Base-by-base conservation (phyloP, 2,797 vertebrate species). In the Diplodus sargus region DNA sequence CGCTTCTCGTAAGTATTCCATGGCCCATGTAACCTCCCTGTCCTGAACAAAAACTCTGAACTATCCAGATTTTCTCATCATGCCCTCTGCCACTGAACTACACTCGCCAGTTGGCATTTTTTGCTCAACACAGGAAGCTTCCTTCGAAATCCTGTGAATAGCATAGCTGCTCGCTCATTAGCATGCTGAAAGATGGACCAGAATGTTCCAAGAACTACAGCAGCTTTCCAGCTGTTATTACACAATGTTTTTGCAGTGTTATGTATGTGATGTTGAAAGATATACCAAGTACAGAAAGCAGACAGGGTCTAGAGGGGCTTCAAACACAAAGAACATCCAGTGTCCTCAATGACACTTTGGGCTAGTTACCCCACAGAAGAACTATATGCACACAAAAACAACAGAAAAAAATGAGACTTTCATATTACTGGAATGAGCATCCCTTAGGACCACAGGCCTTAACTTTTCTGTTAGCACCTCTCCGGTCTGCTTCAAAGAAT, bases 41-140 rank as follows among this genome's bases (percentile, higher is more conserved):
- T 69, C 61, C 43, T 14, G 23, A 70, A 73, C 30, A 70, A 71
- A 45, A 82, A 74, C 14, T 43, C 16, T 59, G 15, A 51, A 43
- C 48, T 59, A 34, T 52, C 2, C 42, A 20, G 11, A 39, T 54
- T 49, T 80, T 59, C 65, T 52, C 64, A 1, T 39, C 52, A 20
- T n/a, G 4, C 23, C 20, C 48, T 64, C 54, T 70, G 22, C 56
- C 68, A 18, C 74, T 76, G 16, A 74, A 71, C 20, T 65, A 28
- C 48, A 59, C 57, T 11, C 52, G 45, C 17, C 64, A 66, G 51
- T 56, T 69, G 58, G 20, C 30, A 47, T 78, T 73, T 73, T 70
- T 65, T 81, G 14, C 54, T 79, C 76, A 85, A 75, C 79, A 77
- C 72, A 89, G 86, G 86, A 90, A 88, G 85, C n/a, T 4, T 74